Evolutionary conservation across 2,888 invertebrate genomes (phyloP), one percentile per base, ranked within the genome.

Genomic region (Tipula unca): DNA sequence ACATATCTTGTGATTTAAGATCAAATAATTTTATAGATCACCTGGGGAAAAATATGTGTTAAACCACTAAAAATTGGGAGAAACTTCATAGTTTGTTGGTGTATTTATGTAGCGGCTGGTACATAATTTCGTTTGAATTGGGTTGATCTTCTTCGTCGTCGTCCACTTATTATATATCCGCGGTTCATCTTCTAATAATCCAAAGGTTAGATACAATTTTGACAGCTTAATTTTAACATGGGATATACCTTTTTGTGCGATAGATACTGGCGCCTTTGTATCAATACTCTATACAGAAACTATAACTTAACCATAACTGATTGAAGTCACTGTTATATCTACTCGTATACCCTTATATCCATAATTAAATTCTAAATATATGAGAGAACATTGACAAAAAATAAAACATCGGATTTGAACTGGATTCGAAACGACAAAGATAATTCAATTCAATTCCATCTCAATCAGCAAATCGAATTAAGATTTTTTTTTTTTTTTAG

Each of bases 311-410:
- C 39, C 10, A 36, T 32, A 13, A 48, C 48, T 48, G 48, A 48
- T 48, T 48, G 48, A n/a, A n/a, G 13, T 39, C 13, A 39, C 39
- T 39, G n/a, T n/a, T 39, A 10, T 39, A 39, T 39, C 5, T 39
- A 39, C 39, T n/a, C 48, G 48, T 39, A 69, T 25, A 69, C 3
- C 8, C 25, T 25, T 25, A 20, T 10, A 25, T 69, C 69, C 25
- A 69, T 69, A 69, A 69, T 69, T 69, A 25, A 69, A 69, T 69
- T 69, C 69, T 69, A 69, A 69, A 69, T 69, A n/a, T n/a, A 69
- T 13, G 69, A 20, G 25, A 69, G 69, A 69, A 69, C 25, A 69
- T 17, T 17, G 13, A 48, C 69, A 25, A 69, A 69, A 48, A 48
- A 48, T 10, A 69, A 48, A 48, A 48, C 20, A 25, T 10, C 25